These are phyloP conservation scores for Scotopteryx bipunctaria DNA, from an alignment of 2,888 invertebrate species.

Conservation along the genomic window DNA sequence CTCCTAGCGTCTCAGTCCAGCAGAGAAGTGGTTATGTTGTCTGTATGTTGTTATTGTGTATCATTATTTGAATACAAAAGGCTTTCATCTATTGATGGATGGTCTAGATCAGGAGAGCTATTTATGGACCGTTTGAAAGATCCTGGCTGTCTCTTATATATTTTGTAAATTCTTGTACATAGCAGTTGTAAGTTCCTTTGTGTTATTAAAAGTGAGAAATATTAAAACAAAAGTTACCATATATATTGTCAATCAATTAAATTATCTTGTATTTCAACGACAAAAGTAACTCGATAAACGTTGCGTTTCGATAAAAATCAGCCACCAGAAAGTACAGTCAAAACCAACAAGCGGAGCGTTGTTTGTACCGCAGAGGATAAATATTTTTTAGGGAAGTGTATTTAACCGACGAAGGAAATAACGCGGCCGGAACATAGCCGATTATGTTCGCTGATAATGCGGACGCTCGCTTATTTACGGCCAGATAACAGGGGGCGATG, in stretches of 20 bases:
- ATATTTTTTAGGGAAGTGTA: slow-evolving; percentile 68
- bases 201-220: too few species aligned
- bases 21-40: too few species aligned
- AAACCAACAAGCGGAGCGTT: slow-evolving; percentile 49
- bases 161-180: too few species aligned
- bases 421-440: slow-evolving; percentile 68
- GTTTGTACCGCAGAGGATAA: slow-evolving; percentile 56
- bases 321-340: slow-evolving; percentile 43
- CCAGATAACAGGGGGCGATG: slow-evolving; percentile 70
- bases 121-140: too few species aligned
- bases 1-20: too few species aligned
- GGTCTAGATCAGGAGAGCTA: too few species aligned
- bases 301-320: slow-evolving; percentile 29
- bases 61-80: too few species aligned
- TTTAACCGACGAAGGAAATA: slow-evolving; percentile 71
- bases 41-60: too few species aligned
- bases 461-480: slow-evolving; percentile 65
- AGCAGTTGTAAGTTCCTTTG: too few species aligned
- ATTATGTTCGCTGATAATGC: slow-evolving; percentile 73
- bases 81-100: too few species aligned
- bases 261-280: not conserved
- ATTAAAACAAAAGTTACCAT: too few species aligned
- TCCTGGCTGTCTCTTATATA: too few species aligned
- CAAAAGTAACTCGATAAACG: slow-evolving; percentile 33
- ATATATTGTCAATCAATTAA: not conserved